Percentiles rank a stretch among this genome's conserved stretches.
Conservation (phyloP, 1,140 invertebrate species). For the Atopsyche davidsoni region DNA sequence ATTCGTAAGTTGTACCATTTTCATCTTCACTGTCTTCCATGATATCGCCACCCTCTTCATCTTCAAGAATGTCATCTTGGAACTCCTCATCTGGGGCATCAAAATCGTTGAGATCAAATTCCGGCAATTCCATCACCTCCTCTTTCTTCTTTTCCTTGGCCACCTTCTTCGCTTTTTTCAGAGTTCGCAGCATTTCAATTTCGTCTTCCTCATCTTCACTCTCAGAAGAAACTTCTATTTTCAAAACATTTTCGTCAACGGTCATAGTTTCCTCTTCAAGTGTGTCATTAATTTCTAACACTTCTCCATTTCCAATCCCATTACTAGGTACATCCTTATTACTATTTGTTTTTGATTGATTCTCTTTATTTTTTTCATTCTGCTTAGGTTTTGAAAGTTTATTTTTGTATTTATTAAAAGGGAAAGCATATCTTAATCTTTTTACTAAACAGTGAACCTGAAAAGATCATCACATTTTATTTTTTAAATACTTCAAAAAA, state of each 20-base stretch:
- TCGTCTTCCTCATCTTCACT: slow-evolving; percentile 42
- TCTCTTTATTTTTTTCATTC: slow-evolving; percentile 1
- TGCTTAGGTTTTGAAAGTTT: slow-evolving; percentile 12
- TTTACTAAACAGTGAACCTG: slow-evolving; percentile 49
- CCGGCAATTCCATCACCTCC: slow-evolving; percentile 47
- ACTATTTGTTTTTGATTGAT: slow-evolving; percentile 3
- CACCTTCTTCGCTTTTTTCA: slow-evolving; percentile 51
- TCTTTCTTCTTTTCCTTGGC: slow-evolving; percentile 50
- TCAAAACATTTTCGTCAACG: slow-evolving; percentile 24
- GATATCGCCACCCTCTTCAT: slow-evolving; percentile 44
- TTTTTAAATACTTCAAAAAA: background rate
- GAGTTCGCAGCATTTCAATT: slow-evolving; percentile 31
- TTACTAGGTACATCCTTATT: slow-evolving; percentile 5
- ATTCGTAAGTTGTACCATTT: no score
- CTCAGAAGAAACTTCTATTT: slow-evolving; percentile 37
- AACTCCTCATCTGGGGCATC: slow-evolving; percentile 55
- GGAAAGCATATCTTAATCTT: slow-evolving; percentile 53
- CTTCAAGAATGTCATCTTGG: slow-evolving; percentile 48
- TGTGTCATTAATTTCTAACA: no score
- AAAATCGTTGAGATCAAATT: slow-evolving; percentile 59
- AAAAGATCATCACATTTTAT: background rate
- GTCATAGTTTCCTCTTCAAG: slow-evolving; percentile 30
- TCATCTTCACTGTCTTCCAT: slow-evolving; percentile 31
- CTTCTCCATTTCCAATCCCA: slow-evolving; percentile 4
- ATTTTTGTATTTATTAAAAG: slow-evolving; percentile 44